Evolutionary conservation across 2,797 vertebrate species (phyloP), one percentile per base, ranked within the genome.

Genomic region (Amblyopsis hoosieri): DNA sequence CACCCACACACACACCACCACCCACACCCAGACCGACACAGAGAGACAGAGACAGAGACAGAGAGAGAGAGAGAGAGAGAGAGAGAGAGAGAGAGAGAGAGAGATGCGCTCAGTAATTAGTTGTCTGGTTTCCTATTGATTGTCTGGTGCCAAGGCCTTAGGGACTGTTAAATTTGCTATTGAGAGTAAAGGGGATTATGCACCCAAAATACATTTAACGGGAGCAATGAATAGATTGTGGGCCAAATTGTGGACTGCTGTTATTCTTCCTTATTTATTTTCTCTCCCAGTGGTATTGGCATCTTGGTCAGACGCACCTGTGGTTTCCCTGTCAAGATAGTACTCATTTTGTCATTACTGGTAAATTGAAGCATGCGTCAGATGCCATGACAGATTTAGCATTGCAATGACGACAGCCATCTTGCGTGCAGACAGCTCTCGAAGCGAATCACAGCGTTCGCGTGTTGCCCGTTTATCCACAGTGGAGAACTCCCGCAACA

Each of bases 91-190:
- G 76, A 70, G 51, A 64, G 79, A 75, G 88, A 87, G 86, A 72
- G 67, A 67, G 83, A 80, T 73, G 78, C 68, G 84, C 88, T 83
- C 92, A 89, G 84, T 92, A 93, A 93, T 93, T 93, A 93, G 89
- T 91, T 91, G 92, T 94, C 93, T 93, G 90, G 92, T 91, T 94
- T 93, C 86, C 89, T 93, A 94, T 93, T 93, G 93, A 94, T 89
- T 87, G 91, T 93, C 92, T 94, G 92, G 87, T 89, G 86, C 87
- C 78, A 64, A 68, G 90, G 82, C 91, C 91, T 92, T 87, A 82
- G 92, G 92, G 91, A 92, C 90, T 84, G 90, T 92, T 94, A 93
- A 90, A 92, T 93, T 92, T 92, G 87, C 91, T 84, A 89, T 91
- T 92, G 89, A 90, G 91, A 92, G 85, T 90, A 89, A 92, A 92